Conservation (phyloP, 1,140 invertebrate genomes). For the Drosophila orosa region DNA sequence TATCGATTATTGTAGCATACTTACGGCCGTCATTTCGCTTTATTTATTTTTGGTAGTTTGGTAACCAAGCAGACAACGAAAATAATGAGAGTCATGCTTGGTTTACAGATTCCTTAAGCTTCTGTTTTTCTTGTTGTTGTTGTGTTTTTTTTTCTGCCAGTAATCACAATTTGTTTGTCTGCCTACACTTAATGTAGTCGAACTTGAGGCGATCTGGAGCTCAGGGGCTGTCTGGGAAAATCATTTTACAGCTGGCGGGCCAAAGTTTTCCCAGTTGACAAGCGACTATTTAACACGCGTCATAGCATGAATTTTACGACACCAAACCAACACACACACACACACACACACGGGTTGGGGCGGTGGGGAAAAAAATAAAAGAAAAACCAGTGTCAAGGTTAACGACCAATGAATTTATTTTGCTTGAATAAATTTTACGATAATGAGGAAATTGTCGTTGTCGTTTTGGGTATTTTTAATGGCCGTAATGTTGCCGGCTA, state of each 20-base stretch:
- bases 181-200: slow-evolving; percentile 46
- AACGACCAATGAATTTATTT: slow-evolving; percentile 85
- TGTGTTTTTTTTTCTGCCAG: slow-evolving; percentile 36
- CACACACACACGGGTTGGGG: slow-evolving; percentile 10
- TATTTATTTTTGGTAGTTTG: slow-evolving; percentile 42
- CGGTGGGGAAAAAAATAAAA: slow-evolving; percentile 52
- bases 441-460: slow-evolving; percentile 84
- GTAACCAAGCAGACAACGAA: slow-evolving; percentile 32
- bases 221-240: slow-evolving; percentile 41
- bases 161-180: slow-evolving; percentile 67
- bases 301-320: slow-evolving; percentile 74
- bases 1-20: slow-evolving; percentile 82
- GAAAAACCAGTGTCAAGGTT: slow-evolving; percentile 84
- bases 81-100: slow-evolving; percentile 66
- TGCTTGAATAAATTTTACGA: slow-evolving; percentile 85
- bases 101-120: slow-evolving; percentile 36
- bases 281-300: slow-evolving; percentile 81
- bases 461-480: slow-evolving; percentile 84
- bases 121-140: slow-evolving; percentile 14
- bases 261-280: slow-evolving; percentile 63
- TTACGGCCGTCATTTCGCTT: slow-evolving; percentile 59
- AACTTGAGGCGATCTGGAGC: slow-evolving; percentile 41
- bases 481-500: slow-evolving; percentile 71
- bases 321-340: slow-evolving; percentile 28
- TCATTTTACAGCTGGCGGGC: slow-evolving; percentile 48